Evolutionary conservation across 2,113 vertebrate genomes (phyloP).

Genomic region (Pterocles gutturalis): DNA sequence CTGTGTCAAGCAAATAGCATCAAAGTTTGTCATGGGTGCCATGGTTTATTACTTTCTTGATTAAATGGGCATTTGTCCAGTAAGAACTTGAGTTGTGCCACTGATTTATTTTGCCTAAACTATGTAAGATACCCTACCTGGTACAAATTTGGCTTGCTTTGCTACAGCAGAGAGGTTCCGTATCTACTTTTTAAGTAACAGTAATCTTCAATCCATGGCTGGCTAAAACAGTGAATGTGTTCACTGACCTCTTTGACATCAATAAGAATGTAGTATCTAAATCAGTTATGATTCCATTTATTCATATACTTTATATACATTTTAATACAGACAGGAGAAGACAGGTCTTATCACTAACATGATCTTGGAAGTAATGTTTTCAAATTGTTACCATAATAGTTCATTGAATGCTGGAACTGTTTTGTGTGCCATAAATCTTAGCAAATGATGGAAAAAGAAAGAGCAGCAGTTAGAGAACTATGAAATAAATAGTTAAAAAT

Average conservation of each 20-base stretch:
- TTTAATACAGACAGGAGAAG: slow-evolving; percentile 35
- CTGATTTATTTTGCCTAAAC: slow-evolving; percentile 32
- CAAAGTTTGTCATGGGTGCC: slow-evolving; percentile 56
- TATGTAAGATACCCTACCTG: neutral
- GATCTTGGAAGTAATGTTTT: slow-evolving; percentile 24
- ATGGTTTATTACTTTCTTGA: slow-evolving; percentile 48
- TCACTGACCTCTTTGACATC: slow-evolving; percentile 36
- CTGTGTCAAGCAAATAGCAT: slow-evolving; percentile 59
- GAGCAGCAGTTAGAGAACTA: neutral
- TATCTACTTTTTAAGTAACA: neutral
- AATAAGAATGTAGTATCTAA: slow-evolving; percentile 37
- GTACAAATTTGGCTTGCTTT: neutral
- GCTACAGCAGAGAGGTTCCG: neutral
- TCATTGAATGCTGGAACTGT: neutral
- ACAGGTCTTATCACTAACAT: slow-evolving; percentile 12
- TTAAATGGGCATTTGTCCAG: slow-evolving; percentile 63
- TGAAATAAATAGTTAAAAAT: neutral
- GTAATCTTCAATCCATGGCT: slow-evolving; percentile 8
- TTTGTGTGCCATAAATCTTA: neutral
- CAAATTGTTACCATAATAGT: neutral
- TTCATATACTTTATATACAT: slow-evolving; percentile 3
- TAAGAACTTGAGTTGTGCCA: neutral
- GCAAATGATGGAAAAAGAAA: neutral
- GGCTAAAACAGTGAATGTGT: slow-evolving; percentile 10
- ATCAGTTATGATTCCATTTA: slow-evolving; percentile 54